phyloP scores from a whole-genome alignment of 2,888 invertebrate species.

The Autographa gamma region DNA sequence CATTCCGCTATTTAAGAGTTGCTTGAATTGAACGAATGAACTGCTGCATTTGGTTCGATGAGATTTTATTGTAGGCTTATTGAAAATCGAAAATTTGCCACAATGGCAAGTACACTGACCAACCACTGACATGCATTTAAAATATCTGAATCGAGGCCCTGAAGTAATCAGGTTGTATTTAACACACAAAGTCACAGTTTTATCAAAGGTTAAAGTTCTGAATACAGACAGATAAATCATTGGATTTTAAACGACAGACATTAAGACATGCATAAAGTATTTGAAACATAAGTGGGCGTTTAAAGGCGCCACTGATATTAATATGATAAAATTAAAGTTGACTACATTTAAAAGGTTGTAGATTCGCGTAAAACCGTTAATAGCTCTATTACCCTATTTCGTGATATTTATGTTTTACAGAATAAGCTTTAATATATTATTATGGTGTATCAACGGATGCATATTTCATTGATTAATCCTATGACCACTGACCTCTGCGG shows the following conservation, averaged over 20 bases:
- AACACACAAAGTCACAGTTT: conserved; percentile 12
- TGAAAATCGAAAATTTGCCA: too few species aligned
- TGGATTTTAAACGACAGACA: conserved; percentile 10
- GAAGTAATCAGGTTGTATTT: conserved; percentile 36
- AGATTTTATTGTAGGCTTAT: too few species aligned
- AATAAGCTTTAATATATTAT: background rate
- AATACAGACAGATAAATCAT: conserved; percentile 20
- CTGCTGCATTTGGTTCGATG: too few species aligned
- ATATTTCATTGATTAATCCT: conserved; percentile 2
- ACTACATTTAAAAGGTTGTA: conserved; percentile 32
- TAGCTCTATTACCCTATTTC: conserved; percentile 33
- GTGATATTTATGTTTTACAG: background rate
- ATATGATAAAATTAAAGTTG: conserved; percentile 35
- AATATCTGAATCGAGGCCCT: conserved; percentile 15
- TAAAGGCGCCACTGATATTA: conserved; percentile 48
- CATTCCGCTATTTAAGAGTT: too few species aligned
- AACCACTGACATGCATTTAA: too few species aligned
- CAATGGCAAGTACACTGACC: too few species aligned
- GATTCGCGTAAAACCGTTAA: conserved; percentile 42
- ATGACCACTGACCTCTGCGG: conserved; percentile 1
- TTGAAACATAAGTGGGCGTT: conserved; percentile 45
- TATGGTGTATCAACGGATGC: background rate
- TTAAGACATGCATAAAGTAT: conserved; percentile 19
- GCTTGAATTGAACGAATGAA: too few species aligned
- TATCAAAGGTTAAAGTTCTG: conserved; percentile 33